Conservation (phyloP, 2,888 invertebrate genomes). For the Trachelus troglodyta region DNA sequence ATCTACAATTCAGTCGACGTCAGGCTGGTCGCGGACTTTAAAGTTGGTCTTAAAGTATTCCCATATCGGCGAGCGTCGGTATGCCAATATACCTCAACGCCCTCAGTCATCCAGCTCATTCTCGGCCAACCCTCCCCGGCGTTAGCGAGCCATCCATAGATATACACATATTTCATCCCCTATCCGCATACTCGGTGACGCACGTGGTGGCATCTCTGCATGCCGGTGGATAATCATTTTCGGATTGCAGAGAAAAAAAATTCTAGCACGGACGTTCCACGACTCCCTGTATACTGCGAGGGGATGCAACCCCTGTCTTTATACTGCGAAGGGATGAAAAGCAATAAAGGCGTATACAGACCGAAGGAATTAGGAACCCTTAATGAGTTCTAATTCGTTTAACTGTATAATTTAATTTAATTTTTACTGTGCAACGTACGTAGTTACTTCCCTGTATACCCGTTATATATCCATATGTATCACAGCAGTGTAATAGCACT, state of each 20-base stretch:
- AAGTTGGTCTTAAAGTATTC: slow-evolving; percentile 64
- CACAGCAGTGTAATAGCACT: background rate
- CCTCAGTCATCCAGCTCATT: slow-evolving; percentile 34
- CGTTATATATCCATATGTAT: background rate
- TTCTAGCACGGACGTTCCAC: background rate
- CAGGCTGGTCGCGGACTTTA: slow-evolving; percentile 39
- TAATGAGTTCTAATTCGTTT: background rate
- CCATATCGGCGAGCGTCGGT: slow-evolving; percentile 61
- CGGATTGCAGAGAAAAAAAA: slow-evolving; percentile 24
- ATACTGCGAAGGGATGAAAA: background rate
- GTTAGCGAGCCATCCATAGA: slow-evolving; percentile 24
- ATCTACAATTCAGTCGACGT: slow-evolving; percentile 14
- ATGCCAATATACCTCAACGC: slow-evolving; percentile 61
- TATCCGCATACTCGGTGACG: slow-evolving; percentile 53
- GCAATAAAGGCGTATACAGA: background rate
- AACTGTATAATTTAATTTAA: background rate
- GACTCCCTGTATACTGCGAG: background rate
- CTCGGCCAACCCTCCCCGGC: slow-evolving; percentile 28
- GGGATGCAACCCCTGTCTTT: background rate
- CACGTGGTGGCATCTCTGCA: slow-evolving; percentile 56
- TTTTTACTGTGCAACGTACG: background rate
- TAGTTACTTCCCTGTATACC: background rate
- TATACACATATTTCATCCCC: slow-evolving; percentile 17
- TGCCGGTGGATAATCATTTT: slow-evolving; percentile 57
- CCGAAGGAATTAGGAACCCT: background rate